Evolutionary conservation across 2,888 invertebrate species (phyloP), one percentile per base, ranked within the genome.

Genomic region (Hemicrepidius hirtus): DNA sequence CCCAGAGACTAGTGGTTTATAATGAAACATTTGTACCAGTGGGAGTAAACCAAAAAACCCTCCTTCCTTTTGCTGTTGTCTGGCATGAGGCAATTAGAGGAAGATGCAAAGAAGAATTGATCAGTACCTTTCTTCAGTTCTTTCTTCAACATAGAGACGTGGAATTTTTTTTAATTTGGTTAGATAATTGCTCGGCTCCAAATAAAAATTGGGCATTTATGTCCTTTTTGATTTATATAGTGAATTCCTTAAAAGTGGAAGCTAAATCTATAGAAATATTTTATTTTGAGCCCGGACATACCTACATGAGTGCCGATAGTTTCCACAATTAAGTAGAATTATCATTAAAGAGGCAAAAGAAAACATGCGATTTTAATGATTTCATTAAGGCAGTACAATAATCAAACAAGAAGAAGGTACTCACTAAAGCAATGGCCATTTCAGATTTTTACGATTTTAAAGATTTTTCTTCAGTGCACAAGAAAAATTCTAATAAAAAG

Each of bases 1-100:
- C 40, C 13, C 21, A 70, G 40, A 64, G 70, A 44, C 9, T 70
- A 0, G 41, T 41, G 3, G 41, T 9, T 3, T 70, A 65, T 41
- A 37, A 69, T 49, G 69, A 69, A 59, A 63, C 9, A 10, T 63
- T 41, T 41, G 63, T 46, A 3, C 63, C 63, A 1, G 1, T 46
- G 1, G 63, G 63, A 6, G 4, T 3, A 1, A 53, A n/a, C n/a
- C n/a, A 49, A 12, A 7, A 4, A 10, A 10, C 1, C 0, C 10
- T 20, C 12, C n/a, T 10, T 12, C 46, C 63, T 24, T 40, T 41
- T 5, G 63, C 46, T 46, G 63, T 63, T 1, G 28, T 63, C 10
- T 63, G 63, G 63, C 46, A 63, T 24, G 16, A 63, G 12, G 37
- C 40, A n/a, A 20, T 63, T n/a, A 1, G 32, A 21, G 65, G 50